Evolutionary conservation across 2,888 invertebrate species (phyloP).

Genomic region (Eilema sororculum): DNA sequence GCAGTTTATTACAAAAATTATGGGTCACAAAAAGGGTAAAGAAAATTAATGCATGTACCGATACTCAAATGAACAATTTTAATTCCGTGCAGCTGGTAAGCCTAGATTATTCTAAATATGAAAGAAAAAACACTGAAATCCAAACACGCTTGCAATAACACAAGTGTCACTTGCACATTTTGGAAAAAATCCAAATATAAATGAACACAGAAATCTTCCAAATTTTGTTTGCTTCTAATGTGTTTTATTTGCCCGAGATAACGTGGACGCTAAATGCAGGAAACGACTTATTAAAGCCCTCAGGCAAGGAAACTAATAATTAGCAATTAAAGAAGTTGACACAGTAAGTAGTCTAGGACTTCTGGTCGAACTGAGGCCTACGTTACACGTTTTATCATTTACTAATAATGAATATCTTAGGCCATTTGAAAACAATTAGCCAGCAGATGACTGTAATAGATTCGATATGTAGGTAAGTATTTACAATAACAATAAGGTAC

Average conservation of each 20-base stretch:
- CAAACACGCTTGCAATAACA: too few relatives aligned
- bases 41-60: too few relatives aligned
- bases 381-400: background rate
- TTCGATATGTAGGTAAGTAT: background rate
- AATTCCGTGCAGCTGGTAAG: too few relatives aligned
- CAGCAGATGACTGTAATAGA: background rate
- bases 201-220: background rate
- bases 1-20: too few relatives aligned
- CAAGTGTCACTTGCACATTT: too few relatives aligned
- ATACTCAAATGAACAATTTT: too few relatives aligned
- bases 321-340: conserved; percentile 18
- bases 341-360: conserved; percentile 1
- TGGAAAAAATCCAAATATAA: too few relatives aligned
- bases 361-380: background rate
- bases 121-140: too few relatives aligned
- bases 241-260: background rate
- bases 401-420: too few relatives aligned
- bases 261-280: conserved; percentile 10
- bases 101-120: too few relatives aligned
- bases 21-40: too few relatives aligned
- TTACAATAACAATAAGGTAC: background rate
- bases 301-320: conserved; percentile 17
- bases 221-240: background rate
- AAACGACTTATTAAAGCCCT: conserved; percentile 19
- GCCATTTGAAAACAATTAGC: background rate